Base-by-base conservation (phyloP, 1,140 invertebrate species). In the Lasaia peninsularis region DNA sequence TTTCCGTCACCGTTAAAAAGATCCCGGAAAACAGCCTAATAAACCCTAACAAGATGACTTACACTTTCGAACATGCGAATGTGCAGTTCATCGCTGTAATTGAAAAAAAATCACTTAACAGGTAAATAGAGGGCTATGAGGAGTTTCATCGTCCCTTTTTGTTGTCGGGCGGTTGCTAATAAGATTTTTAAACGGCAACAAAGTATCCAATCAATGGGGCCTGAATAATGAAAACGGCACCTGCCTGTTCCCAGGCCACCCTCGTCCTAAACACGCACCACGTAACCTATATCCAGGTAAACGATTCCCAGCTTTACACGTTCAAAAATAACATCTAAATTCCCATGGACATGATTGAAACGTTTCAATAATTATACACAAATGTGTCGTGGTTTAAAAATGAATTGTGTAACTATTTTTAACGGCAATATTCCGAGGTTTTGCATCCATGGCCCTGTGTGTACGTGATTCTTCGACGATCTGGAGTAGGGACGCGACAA, bases 101-200 rank as follows among this genome's bases (percentile, higher is more conserved):
- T 88, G 81, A 86, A 88, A 88, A 84, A 82, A 85, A 88, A 88
- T 80, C 85, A 88, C 85, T 88, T 85, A 85, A 69, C 78, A 79
- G 75, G 81, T 84, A 86, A 80, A 86, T 86, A 88, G 74, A 71
- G 73, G 75, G 69, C 58, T 63, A 49, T 60, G 69, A 75, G 69
- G 69, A 69, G 78, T 67, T 71, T 77, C 74, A 71, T 76, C 64
- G 69, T 53, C 51, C 51, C 67, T 74, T 74, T 82, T 86, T 85
- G 80, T 86, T 84, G 80, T 82, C 73, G 75, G 73, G 64, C 66
- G 78, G 82, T 84, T 80, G 78, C 76, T 88, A 88, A 88, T 86
- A 88, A 88, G 85, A 85, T 88, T 88, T 88, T 88, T 88, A 88
- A 86, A 88, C 81, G 81, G 80, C 83, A 84, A 87, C 84, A 88